A percentile compares a stretch with the other conserved stretches of the same genome.
These are phyloP conservation scores for Hoplias malabaricus DNA, from an alignment of 2,113 vertebrate genomes.

Conservation along the genomic window DNA sequence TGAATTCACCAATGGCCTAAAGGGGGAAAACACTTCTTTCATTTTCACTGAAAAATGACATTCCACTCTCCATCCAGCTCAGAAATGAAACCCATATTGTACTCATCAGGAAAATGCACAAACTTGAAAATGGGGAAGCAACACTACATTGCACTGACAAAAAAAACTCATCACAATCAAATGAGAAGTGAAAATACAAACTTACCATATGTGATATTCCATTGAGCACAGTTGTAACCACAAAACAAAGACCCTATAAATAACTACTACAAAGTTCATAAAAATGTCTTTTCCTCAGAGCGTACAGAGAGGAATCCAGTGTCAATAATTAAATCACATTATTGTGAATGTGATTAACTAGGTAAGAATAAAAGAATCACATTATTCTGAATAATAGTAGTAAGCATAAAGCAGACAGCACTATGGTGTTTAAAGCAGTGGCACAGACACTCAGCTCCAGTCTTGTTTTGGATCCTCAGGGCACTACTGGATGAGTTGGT, in stretches of 20 bases:
- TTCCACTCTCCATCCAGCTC: neutral
- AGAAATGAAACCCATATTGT: slow-evolving; percentile 16
- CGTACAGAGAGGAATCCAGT: too few relatives aligned
- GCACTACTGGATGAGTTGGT: too few relatives aligned
- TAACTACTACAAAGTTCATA: too few relatives aligned
- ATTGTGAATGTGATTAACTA: too few relatives aligned
- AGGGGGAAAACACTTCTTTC: slow-evolving; percentile 1
- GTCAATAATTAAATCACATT: too few relatives aligned
- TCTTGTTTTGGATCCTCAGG: too few relatives aligned
- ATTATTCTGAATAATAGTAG: too few relatives aligned
- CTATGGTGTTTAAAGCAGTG: too few relatives aligned
- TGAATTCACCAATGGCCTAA: slow-evolving; percentile 92
- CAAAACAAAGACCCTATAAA: neutral
- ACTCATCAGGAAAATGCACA: neutral
- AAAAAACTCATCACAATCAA: neutral
- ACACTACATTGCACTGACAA: neutral
- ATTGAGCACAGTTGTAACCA: neutral
- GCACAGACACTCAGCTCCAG: too few relatives aligned
- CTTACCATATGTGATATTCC: neutral
- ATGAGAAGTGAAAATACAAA: slow-evolving; percentile 7
- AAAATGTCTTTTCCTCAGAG: too few relatives aligned
- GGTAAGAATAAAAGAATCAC: too few relatives aligned
- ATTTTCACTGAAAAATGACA: neutral
- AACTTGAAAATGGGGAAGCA: neutral
- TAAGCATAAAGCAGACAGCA: too few relatives aligned